A percentile compares a stretch with the other conserved stretches of the same genome.
Conservation (phyloP, 2,797 vertebrate species). For the Pachyuromys duprasi region DNA sequence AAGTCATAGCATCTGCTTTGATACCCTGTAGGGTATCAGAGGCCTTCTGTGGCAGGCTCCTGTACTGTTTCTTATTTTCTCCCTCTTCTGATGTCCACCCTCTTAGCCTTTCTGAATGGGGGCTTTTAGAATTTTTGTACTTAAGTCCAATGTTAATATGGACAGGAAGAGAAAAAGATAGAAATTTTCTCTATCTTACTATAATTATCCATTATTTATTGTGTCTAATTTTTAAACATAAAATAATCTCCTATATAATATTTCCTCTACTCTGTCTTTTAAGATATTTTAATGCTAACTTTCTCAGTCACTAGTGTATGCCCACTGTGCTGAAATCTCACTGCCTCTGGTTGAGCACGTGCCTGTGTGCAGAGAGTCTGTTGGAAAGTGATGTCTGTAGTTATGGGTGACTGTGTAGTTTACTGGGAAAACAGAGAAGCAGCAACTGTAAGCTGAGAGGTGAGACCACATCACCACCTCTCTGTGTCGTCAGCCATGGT, state of each 20-base stretch:
- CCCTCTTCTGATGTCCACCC: too few species aligned
- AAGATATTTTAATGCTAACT: background rate
- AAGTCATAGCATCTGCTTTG: too few species aligned
- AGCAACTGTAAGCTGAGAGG: background rate
- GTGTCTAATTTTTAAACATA: background rate
- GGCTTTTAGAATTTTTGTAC: constrained; percentile 37
- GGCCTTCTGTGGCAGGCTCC: too few species aligned
- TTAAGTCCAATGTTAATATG: background rate
- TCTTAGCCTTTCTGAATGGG: too few species aligned
- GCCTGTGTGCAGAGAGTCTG: background rate
- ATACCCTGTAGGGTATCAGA: too few species aligned
- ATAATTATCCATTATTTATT: background rate
- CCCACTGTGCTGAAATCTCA: background rate
- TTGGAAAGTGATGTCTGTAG: background rate
- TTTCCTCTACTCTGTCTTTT: background rate
- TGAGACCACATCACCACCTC: background rate
- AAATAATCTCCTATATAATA: background rate
- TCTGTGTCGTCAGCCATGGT: background rate
- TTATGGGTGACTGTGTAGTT: background rate
- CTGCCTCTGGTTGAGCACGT: background rate
- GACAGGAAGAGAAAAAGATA: background rate
- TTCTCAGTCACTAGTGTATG: background rate
- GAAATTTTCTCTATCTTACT: background rate
- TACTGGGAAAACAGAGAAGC: background rate
- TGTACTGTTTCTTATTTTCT: too few species aligned